Evolutionary conservation across 2,797 vertebrate genomes (phyloP).

Genomic region (Takifugu ocellatus): DNA sequence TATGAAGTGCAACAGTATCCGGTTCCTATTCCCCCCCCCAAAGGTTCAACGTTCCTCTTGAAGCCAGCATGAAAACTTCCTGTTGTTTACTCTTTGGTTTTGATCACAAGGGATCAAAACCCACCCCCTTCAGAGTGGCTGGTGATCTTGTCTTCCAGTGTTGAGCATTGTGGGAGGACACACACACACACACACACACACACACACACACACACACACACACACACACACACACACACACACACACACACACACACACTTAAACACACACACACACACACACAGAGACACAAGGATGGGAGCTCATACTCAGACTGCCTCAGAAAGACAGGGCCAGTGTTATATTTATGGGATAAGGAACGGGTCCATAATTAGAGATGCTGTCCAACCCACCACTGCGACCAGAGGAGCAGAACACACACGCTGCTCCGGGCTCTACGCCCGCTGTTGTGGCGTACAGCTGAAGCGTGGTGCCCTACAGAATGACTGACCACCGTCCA

Average conservation of each 20-base stretch:
- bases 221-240: not conserved
- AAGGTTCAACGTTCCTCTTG: not conserved
- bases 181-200: slow-evolving; percentile 3
- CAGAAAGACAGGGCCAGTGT: slow-evolving; percentile 21
- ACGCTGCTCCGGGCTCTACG: slow-evolving; percentile 27
- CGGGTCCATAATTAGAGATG: slow-evolving; percentile 8
- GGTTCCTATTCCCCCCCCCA: no score
- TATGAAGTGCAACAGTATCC: not conserved
- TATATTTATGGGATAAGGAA: slow-evolving; percentile 35
- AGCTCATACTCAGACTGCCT: not conserved
- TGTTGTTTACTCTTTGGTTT: slow-evolving; percentile 27
- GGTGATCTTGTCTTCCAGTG: not conserved
- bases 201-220: no score
- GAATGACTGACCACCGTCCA: not conserved
- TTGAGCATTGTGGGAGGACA: not conserved
- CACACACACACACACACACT: not conserved
- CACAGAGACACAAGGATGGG: not conserved
- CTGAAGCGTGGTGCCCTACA: slow-evolving; percentile 8
- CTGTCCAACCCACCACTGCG: slow-evolving; percentile 11
- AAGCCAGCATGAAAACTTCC: slow-evolving; percentile 1
- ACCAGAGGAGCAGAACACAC: slow-evolving; percentile 24
- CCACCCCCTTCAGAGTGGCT: slow-evolving; percentile 16
- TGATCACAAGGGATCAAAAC: slow-evolving; percentile 12
- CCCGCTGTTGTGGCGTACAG: slow-evolving; percentile 6
- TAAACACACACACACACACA: slow-evolving; percentile 4